Evolutionary conservation across 1,140 invertebrate species (phyloP).

Genomic region (Ceratina calcarata): DNA sequence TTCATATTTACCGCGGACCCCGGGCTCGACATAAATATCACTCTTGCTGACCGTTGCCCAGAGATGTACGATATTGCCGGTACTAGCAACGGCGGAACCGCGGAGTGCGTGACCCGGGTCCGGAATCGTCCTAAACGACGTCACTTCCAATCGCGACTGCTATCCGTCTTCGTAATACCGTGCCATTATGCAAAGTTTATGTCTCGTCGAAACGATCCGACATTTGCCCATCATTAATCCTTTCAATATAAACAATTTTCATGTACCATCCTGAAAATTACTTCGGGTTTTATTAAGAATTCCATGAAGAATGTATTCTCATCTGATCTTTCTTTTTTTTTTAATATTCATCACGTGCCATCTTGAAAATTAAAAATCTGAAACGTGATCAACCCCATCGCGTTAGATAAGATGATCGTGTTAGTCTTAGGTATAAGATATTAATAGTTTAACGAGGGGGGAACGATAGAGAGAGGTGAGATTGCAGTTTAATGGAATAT

Average conservation of each 20-base stretch:
- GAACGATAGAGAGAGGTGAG: neutral
- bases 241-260: too few species aligned
- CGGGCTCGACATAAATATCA: slow-evolving; percentile 52
- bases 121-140: slow-evolving; percentile 54
- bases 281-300: too few species aligned
- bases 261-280: too few species aligned
- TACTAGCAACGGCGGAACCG: slow-evolving; percentile 28
- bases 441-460: too few species aligned
- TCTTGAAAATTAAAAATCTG: too few species aligned
- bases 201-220: neutral
- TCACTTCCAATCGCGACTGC: slow-evolving; percentile 36
- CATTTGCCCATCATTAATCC: slow-evolving; percentile 8
- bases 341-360: too few species aligned
- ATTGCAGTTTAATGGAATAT: slow-evolving; percentile 9
- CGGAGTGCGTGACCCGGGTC: slow-evolving; percentile 49
- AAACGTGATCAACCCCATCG: too few species aligned
- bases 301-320: too few species aligned
- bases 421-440: too few species aligned
- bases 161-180: slow-evolving; percentile 20
- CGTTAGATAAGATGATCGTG: too few species aligned
- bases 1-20: slow-evolving; percentile 46
- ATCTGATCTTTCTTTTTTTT: too few species aligned
- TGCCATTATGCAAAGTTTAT: slow-evolving; percentile 21
- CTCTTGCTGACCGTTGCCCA: slow-evolving; percentile 46
- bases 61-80: slow-evolving; percentile 58